phyloP scores from a whole-genome alignment of 2,113 vertebrate species.

The Sylvilagus bachmani region DNA sequence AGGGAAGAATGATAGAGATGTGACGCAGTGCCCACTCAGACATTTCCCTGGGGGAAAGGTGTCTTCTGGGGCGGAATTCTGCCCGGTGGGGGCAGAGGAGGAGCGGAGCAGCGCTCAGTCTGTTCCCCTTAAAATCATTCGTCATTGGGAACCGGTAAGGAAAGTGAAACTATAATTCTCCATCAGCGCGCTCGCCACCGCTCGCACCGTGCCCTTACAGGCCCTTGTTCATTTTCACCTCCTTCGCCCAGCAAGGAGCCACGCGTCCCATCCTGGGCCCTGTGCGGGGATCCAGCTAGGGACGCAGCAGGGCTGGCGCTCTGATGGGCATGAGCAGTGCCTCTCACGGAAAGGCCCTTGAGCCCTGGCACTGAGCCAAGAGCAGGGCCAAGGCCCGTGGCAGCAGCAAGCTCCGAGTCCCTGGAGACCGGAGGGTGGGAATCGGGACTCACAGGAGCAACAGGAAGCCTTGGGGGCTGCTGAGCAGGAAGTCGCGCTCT shows the following conservation, averaged over 20 bases:
- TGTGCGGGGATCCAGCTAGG: neutral
- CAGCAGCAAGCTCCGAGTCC: neutral
- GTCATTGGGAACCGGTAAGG: neutral
- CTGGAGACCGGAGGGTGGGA: neutral
- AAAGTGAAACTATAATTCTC: neutral
- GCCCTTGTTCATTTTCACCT: neutral
- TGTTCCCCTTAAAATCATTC: neutral
- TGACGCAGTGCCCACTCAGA: neutral
- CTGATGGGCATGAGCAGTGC: neutral
- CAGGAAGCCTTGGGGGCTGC: neutral
- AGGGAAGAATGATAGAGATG: neutral
- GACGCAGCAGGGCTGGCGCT: neutral
- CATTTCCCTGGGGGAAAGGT: neutral
- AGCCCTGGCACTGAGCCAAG: neutral
- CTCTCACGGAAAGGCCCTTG: neutral
- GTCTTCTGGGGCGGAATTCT: neutral
- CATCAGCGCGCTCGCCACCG: neutral
- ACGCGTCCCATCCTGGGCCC: neutral
- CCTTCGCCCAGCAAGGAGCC: neutral
- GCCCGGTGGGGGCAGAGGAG: neutral
- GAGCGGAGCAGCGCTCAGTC: neutral
- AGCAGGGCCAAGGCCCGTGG: neutral
- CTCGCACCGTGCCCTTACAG: neutral
- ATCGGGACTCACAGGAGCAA: neutral
- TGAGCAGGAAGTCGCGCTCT: neutral